Percentiles rank a stretch among this genome's conserved stretches.
These are phyloP conservation scores for Leucophenga maculata DNA, from an alignment of 2,888 invertebrate species.

Conservation along the genomic window DNA sequence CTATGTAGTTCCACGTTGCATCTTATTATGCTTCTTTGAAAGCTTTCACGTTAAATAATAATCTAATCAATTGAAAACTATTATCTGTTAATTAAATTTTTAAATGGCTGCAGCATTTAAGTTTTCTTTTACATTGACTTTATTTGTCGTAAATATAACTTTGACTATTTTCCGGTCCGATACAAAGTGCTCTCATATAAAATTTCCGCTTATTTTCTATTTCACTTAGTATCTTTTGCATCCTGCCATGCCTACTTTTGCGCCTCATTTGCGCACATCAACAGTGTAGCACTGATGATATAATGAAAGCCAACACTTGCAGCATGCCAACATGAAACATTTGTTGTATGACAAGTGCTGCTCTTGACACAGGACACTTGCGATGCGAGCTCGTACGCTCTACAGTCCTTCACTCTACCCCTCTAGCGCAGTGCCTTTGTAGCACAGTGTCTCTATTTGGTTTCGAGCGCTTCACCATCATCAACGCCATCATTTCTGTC, in stretches of 20 bases:
- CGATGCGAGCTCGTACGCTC: not conserved
- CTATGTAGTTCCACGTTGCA: no score
- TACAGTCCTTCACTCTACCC: not conserved
- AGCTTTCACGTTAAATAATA: no score
- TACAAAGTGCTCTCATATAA: no score
- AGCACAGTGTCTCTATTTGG: not conserved
- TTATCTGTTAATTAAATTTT: no score
- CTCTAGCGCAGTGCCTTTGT: not conserved
- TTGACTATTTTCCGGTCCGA: no score
- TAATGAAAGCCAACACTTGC: constrained; percentile 5
- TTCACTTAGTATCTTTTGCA: no score
- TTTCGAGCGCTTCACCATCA: not conserved
- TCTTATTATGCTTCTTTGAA: no score
- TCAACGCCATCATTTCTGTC: not conserved
- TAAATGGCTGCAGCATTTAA: no score
- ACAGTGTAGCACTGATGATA: not conserved
- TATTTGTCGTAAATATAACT: no score
- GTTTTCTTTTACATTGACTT: no score
- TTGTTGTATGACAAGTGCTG: constrained; percentile 8
- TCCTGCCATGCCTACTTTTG: not conserved
- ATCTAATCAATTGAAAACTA: no score
- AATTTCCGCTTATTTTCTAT: no score
- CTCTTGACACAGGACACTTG: constrained; percentile 18
- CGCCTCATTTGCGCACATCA: not conserved
- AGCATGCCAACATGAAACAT: not conserved